phyloP scores from a whole-genome alignment of 2,113 vertebrate species.

The Daphoenositta chrysoptera region DNA sequence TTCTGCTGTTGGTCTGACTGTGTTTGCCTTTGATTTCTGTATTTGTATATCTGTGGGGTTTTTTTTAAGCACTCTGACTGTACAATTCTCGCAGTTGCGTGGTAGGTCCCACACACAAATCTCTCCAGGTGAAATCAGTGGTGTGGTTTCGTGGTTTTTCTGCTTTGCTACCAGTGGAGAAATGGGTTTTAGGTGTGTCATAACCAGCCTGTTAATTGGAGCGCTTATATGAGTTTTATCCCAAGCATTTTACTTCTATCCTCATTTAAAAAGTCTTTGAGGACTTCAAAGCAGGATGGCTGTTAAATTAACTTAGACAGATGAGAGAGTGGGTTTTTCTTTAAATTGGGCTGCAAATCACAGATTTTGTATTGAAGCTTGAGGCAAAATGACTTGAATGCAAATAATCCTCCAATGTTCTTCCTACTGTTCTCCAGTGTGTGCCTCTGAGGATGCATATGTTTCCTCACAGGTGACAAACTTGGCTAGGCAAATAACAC shows the following conservation, averaged over 20 bases:
- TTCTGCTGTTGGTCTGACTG: not conserved
- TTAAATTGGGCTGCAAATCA: conserved; percentile 23
- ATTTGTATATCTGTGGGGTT: not conserved
- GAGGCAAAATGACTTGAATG: conserved; percentile 9
- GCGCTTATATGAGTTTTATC: not conserved
- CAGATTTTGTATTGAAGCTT: not conserved
- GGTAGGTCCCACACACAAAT: not conserved
- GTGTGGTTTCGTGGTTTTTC: not conserved
- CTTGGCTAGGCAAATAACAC: not conserved
- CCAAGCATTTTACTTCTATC: not conserved
- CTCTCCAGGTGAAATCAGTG: not conserved
- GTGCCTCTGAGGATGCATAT: not conserved
- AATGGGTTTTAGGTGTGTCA: not conserved
- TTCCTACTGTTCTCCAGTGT: not conserved
- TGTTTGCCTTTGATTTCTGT: not conserved
- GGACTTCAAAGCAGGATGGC: not conserved
- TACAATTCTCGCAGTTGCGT: not conserved
- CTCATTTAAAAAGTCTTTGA: conserved; percentile 6
- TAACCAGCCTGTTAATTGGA: not conserved
- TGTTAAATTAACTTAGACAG: conserved; percentile 16
- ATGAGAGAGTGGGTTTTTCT: conserved; percentile 27
- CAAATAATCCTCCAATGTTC: not conserved
- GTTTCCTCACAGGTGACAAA: not conserved
- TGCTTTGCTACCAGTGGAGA: not conserved
- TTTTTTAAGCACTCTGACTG: not conserved